Percentiles rank a stretch among this genome's conserved stretches.
Conservation (phyloP, 2,797 vertebrate genomes). For the Falco berigora region DNA sequence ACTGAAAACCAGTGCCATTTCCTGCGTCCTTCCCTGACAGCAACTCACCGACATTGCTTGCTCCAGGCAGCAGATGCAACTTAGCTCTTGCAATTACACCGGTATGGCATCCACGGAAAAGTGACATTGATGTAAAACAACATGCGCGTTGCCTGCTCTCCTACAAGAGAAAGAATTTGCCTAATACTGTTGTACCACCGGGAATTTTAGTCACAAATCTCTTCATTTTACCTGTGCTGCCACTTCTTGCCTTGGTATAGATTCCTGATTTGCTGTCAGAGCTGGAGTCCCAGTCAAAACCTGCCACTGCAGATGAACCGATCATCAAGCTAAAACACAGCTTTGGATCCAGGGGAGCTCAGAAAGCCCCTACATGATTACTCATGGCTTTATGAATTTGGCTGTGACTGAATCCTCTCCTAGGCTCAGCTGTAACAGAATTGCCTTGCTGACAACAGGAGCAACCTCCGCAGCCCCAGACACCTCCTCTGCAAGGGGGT, state of each 20-base stretch:
- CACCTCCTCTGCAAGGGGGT: accelerated
- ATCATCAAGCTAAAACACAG: neutral
- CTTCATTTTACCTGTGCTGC: neutral
- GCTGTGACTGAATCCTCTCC: neutral
- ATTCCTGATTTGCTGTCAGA: neutral
- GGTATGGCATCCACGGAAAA: neutral
- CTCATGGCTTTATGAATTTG: neutral
- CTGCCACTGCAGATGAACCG: neutral
- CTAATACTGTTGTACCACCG: neutral
- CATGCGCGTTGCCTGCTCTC: neutral
- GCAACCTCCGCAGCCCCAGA: neutral
- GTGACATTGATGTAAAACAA: neutral
- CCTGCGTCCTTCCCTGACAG: neutral
- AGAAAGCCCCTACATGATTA: neutral
- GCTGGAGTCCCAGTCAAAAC: neutral
- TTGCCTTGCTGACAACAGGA: neutral
- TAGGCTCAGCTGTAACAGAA: neutral
- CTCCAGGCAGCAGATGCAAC: neutral
- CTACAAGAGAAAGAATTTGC: neutral
- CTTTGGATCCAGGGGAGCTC: neutral
- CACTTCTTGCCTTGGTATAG: neutral
- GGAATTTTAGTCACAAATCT: neutral
- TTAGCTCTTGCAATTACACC: neutral
- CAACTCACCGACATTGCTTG: neutral
- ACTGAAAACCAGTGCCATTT: neutral